Percentiles rank a stretch among this genome's conserved stretches.
Conservation (phyloP, 2,797 vertebrate species). For the Meriones psammophilus region DNA sequence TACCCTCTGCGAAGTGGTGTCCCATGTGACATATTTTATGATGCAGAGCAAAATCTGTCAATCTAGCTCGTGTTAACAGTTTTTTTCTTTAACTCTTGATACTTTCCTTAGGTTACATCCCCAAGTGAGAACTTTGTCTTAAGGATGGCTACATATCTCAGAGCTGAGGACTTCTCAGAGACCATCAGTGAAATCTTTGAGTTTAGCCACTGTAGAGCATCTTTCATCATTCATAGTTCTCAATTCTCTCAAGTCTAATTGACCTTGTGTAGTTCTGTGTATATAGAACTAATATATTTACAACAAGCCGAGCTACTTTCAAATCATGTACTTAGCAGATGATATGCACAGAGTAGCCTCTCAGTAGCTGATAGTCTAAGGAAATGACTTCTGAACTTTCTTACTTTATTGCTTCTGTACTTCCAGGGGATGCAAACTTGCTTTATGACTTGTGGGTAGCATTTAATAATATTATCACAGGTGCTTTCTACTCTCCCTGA, state of each 20-base stretch:
- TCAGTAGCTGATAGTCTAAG: conserved; percentile 3
- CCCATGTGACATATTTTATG: background rate
- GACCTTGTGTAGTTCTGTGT: background rate
- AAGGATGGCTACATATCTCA: background rate
- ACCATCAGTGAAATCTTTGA: background rate
- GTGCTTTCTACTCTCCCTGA: background rate
- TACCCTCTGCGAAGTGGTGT: conserved; percentile 29
- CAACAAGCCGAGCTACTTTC: background rate
- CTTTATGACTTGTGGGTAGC: background rate
- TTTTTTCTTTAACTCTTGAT: conserved; percentile 4
- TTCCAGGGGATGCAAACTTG: background rate
- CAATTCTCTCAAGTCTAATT: background rate
- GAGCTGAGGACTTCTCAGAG: background rate
- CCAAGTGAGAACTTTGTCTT: background rate
- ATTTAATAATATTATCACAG: background rate
- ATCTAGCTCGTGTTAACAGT: conserved; percentile 22
- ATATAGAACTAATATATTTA: background rate
- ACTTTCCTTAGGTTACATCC: background rate
- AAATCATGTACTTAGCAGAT: background rate
- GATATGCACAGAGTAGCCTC: background rate
- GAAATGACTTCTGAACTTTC: background rate
- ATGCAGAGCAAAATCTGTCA: background rate
- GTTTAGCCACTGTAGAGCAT: background rate
- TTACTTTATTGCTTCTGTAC: background rate
- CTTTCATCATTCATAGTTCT: conserved; percentile 21